Evolutionary conservation across 30 jellyfish, hydroid and myxozoan species (phyloP), one percentile per base, ranked within the genome.

Genomic region (Turritopsis rubra): DNA sequence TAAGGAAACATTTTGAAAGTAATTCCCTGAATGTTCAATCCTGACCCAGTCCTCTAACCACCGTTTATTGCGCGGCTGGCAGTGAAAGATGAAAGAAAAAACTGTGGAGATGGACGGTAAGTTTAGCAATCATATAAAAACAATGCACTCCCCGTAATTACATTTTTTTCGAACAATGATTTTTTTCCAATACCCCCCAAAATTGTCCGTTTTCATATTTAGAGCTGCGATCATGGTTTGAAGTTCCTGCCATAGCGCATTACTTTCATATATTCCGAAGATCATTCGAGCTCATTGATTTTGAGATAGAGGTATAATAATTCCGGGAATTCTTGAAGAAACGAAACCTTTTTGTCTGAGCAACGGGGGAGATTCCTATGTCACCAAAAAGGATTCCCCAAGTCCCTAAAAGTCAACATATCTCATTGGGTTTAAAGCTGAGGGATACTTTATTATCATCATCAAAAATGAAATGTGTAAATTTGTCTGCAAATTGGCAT

Each of bases 221-320:
- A 82, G 96, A 88, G 53, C 79, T 93, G 65, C 91, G 96, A 22
- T 79, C 96, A 22, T 88, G 96, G 96, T 88, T 85, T 53, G 99
- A 93, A 80, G 99, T 93, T 29, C 99, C 99, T 53, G 96, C 99
- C 21, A 93, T 93, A 24, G 96, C 99, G 16, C 96, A 93, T 80
- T 93, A 81, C 80, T 93, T 95, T 82, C 86, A 93, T 81, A 85
- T 93, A 21, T 93, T 93, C 86, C 89, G 92, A 65, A 91, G 92
- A 71, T 93, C 96, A n/a, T 88, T 93, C 84, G 96, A 86, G 85
- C 90, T 93, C 85, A 88, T 90, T 18, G 99, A 93, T 52, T 93
- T 93, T 53, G 99, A 93, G 87, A 88, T 93, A 22, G 99, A 93
- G 99, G 99, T 93, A 84, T 92, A 76, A 54, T 74, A 74, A 21